A percentile compares a stretch with the other conserved stretches of the same genome.
phyloP scores from a whole-genome alignment of 37 sponge, comb jelly and placozoan genomes.

The Axinella damicornis region DNA sequence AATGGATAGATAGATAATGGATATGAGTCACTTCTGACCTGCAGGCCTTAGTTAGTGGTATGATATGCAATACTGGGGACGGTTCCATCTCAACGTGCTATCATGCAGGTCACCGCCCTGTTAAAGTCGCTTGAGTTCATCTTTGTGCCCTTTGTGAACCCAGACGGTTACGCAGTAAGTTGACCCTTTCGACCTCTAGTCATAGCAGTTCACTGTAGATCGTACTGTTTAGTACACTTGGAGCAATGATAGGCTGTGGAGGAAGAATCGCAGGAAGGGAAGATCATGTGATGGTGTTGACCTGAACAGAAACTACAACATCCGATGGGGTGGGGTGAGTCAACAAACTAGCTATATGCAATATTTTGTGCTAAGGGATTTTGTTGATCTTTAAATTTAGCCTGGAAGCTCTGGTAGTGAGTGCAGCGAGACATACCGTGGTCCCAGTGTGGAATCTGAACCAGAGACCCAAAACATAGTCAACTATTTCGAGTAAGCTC shows the following conservation, averaged over 20 bases:
- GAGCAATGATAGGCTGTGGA: conserved; percentile 62
- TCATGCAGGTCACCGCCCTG: conserved; percentile 15
- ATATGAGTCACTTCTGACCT: too few species aligned
- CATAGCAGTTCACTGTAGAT: too few species aligned
- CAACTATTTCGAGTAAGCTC: conserved; percentile 70
- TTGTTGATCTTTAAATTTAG: too few species aligned
- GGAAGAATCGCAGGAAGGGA: conserved; percentile 53
- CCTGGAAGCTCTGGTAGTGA: conserved; percentile 70
- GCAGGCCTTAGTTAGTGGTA: too few species aligned
- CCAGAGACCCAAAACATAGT: conserved; percentile 67
- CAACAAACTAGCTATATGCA: too few species aligned
- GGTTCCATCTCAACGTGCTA: too few species aligned
- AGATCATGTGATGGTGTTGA: conserved; percentile 69
- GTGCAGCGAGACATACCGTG: conserved; percentile 84
- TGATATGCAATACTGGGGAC: too few species aligned
- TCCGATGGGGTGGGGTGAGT: conserved; percentile 62
- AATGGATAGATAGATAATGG: too few species aligned
- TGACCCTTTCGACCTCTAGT: too few species aligned
- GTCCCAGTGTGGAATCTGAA: conserved; percentile 71
- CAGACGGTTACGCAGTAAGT: conserved; percentile 86
- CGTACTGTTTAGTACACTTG: conserved; percentile 47
- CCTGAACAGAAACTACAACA: conserved; percentile 73
- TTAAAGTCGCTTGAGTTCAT: conserved; percentile 63
- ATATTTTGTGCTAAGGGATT: too few species aligned
- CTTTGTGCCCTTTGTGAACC: conserved; percentile 85